Evolutionary conservation across 2,113 vertebrate species (phyloP).

Genomic region (Calyptommatus sinebrachiatus): DNA sequence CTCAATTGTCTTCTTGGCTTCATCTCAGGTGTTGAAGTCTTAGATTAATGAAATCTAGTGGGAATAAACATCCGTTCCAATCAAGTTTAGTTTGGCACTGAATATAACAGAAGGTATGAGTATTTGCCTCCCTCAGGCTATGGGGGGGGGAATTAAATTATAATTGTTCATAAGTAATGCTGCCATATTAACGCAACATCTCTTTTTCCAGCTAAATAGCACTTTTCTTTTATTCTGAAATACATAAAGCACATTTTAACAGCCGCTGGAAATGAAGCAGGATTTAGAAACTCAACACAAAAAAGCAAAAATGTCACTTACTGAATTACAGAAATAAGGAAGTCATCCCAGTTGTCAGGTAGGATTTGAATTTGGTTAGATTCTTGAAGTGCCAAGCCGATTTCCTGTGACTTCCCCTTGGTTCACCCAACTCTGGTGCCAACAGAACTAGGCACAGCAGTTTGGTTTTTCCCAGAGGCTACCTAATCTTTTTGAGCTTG

Average conservation of each 20-base stretch:
- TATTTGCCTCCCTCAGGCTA: conserved; percentile 30
- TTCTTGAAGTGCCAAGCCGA: too few species aligned
- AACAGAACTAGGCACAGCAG: too few species aligned
- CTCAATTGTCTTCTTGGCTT: conserved; percentile 58
- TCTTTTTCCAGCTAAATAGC: neutral
- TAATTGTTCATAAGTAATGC: conserved; percentile 15
- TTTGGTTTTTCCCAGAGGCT: too few species aligned
- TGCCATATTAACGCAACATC: neutral
- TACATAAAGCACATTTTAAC: neutral
- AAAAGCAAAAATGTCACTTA: too few species aligned
- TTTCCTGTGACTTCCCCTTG: too few species aligned
- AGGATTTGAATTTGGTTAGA: too few species aligned
- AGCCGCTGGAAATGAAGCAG: neutral
- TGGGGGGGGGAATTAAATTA: conserved; percentile 39
- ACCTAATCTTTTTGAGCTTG: too few species aligned
- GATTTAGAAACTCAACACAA: neutral
- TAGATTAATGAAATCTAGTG: conserved; percentile 59
- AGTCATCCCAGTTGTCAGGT: too few species aligned
- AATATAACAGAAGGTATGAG: conserved; percentile 27
- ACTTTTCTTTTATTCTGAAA: conserved; percentile 18
- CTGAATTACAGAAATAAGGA: neutral
- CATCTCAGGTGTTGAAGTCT: conserved; percentile 55
- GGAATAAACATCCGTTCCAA: conserved; percentile 39
- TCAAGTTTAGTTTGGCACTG: conserved; percentile 52
- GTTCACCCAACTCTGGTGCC: too few species aligned